phyloP scores from a whole-genome alignment of 2,113 vertebrate genomes.

The Panthera leo region DNA sequence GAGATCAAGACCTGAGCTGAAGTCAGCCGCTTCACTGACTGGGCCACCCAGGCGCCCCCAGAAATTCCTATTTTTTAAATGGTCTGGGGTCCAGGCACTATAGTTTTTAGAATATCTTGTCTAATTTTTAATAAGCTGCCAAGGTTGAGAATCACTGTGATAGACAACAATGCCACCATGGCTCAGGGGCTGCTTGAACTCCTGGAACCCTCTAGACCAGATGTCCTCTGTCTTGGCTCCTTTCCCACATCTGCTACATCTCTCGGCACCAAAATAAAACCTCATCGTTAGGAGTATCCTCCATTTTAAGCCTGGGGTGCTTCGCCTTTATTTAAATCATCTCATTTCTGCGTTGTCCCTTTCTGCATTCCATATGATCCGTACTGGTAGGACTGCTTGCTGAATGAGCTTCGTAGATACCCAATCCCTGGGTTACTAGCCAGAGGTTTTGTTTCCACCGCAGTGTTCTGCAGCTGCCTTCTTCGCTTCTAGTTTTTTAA shows the following conservation, averaged over 20 bases:
- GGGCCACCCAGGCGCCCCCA: background rate
- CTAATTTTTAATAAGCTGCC: background rate
- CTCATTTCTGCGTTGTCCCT: background rate
- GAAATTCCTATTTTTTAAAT: slow-evolving; percentile 4
- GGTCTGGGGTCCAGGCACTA: background rate
- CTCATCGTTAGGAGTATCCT: no score
- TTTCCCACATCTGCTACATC: background rate
- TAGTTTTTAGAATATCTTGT: background rate
- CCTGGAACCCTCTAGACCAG: background rate
- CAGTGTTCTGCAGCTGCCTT: background rate
- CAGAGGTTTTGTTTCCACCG: background rate
- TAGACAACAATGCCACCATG: background rate
- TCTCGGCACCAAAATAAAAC: background rate
- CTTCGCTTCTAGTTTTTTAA: background rate
- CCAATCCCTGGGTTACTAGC: background rate
- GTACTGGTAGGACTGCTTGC: background rate
- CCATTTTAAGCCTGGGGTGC: background rate
- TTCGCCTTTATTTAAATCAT: background rate
- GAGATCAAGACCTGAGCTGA: no score
- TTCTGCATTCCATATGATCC: background rate
- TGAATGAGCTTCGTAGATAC: background rate
- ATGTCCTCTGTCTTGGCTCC: background rate
- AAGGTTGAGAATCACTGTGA: background rate
- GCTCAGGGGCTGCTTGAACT: background rate
- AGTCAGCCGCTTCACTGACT: no score